These are phyloP conservation scores for Oxyruncus cristatus DNA, from an alignment of 2,113 vertebrate species.

Conservation along the genomic window DNA sequence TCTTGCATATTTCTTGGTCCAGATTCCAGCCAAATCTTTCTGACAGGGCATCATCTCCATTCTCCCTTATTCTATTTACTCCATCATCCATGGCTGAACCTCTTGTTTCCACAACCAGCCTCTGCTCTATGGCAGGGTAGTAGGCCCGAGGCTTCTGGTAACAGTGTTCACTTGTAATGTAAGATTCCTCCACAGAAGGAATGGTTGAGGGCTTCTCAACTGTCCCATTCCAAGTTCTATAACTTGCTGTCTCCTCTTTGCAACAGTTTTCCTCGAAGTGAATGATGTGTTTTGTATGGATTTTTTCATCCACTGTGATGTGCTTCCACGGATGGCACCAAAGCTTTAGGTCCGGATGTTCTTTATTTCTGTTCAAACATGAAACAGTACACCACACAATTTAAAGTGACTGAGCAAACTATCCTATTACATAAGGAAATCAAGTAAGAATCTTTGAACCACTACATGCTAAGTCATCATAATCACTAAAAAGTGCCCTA, in stretches of 20 bases:
- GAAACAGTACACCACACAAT: neutral
- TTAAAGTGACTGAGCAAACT: neutral
- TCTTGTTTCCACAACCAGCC: conserved; percentile 90
- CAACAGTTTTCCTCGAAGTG: conserved; percentile 69
- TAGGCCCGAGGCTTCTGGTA: conserved; percentile 95
- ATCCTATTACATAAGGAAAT: neutral
- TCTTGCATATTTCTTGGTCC: conserved; percentile 78
- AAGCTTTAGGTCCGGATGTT: conserved; percentile 90
- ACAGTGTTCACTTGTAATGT: conserved; percentile 97
- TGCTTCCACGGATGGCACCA: conserved; percentile 94
- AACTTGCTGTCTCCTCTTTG: conserved; percentile 71
- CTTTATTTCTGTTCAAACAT: conserved; percentile 79
- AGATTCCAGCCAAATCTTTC: conserved; percentile 81
- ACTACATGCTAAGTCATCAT: neutral
- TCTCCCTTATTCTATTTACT: conserved; percentile 80
- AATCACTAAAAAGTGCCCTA: neutral
- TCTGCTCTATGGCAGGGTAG: conserved; percentile 91
- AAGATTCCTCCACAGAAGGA: conserved; percentile 87
- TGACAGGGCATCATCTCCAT: conserved; percentile 82
- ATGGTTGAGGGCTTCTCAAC: conserved; percentile 69
- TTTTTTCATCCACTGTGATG: conserved; percentile 72
- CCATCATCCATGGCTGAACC: conserved; percentile 85
- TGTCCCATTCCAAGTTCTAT: conserved; percentile 77
- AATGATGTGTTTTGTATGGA: conserved; percentile 69
- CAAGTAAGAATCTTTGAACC: neutral